These are phyloP conservation scores for Rhogogaster chlorosoma DNA, from an alignment of 2,888 invertebrate genomes.

Conservation along the genomic window DNA sequence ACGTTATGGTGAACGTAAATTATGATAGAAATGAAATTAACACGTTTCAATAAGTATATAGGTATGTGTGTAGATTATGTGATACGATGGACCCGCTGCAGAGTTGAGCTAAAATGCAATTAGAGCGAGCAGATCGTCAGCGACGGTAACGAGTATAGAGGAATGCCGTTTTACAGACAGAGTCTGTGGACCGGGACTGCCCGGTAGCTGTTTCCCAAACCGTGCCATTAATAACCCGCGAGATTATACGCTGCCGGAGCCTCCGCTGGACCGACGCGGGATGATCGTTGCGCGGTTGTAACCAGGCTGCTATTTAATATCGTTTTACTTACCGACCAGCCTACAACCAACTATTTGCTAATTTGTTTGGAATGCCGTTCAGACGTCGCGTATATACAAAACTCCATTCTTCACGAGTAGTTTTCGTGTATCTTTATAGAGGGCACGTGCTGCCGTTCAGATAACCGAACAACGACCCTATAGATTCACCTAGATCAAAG, in stretches of 20 bases:
- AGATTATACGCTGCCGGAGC: conserved; percentile 75
- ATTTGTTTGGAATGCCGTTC: conserved; percentile 70
- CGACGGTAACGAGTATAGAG: conserved; percentile 54
- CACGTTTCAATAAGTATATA: background rate
- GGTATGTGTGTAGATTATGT: background rate
- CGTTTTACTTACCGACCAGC: conserved; percentile 63
- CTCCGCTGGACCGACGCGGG: conserved; percentile 59
- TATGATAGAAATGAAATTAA: background rate
- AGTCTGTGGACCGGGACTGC: conserved; percentile 67
- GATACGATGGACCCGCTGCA: background rate
- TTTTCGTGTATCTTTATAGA: conserved; percentile 3
- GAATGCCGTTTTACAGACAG: conserved; percentile 72
- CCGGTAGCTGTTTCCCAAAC: conserved; percentile 78
- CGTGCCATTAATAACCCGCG: conserved; percentile 77
- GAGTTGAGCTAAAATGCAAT: conserved; percentile 46
- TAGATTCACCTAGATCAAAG: background rate
- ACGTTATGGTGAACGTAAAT: background rate
- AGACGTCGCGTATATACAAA: conserved; percentile 30
- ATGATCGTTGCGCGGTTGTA: conserved; percentile 57
- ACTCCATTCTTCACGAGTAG: background rate
- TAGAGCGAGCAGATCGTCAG: conserved; percentile 52
- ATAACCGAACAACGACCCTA: conserved; percentile 40
- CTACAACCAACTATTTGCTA: conserved; percentile 69
- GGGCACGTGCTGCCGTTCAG: conserved; percentile 29
- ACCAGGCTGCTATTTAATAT: conserved; percentile 72